Conservation (phyloP, 2,113 vertebrate genomes). For the Ictalurus punctatus region DNA sequence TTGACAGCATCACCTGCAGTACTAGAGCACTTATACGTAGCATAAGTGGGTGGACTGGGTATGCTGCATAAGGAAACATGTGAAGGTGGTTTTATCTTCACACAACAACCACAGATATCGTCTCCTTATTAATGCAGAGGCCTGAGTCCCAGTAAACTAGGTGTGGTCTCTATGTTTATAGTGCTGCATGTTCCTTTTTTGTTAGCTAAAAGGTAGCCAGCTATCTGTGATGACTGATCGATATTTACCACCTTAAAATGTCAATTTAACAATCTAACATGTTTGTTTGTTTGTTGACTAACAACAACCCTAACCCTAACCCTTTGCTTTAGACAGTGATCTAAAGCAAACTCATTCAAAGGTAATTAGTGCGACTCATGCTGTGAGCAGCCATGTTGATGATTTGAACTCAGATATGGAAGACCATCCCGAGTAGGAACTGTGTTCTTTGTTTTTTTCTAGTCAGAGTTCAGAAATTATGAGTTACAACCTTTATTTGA, state of each 20-base stretch:
- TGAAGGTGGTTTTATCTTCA: not conserved
- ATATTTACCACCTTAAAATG: not conserved
- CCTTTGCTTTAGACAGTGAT: no score
- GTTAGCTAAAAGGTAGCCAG: not conserved
- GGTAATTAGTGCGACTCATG: not conserved
- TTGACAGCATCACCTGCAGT: not conserved
- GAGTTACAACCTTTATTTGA: not conserved
- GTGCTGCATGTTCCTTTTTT: not conserved
- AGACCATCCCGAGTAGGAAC: not conserved
- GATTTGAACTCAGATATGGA: not conserved
- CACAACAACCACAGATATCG: not conserved
- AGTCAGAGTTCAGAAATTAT: not conserved
- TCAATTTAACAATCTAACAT: not conserved
- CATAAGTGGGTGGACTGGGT: no score
- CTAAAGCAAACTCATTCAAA: not conserved
- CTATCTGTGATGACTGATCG: not conserved
- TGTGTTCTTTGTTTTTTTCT: not conserved
- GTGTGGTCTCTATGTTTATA: not conserved
- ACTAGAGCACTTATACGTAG: not conserved
- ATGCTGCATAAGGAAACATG: not conserved
- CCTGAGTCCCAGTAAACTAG: not conserved
- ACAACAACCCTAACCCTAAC: no score
- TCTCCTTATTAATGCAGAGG: not conserved
- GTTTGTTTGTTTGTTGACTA: not conserved
- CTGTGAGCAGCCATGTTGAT: not conserved